phyloP scores from a whole-genome alignment of 2,113 vertebrate species.

The Sturnus vulgaris region DNA sequence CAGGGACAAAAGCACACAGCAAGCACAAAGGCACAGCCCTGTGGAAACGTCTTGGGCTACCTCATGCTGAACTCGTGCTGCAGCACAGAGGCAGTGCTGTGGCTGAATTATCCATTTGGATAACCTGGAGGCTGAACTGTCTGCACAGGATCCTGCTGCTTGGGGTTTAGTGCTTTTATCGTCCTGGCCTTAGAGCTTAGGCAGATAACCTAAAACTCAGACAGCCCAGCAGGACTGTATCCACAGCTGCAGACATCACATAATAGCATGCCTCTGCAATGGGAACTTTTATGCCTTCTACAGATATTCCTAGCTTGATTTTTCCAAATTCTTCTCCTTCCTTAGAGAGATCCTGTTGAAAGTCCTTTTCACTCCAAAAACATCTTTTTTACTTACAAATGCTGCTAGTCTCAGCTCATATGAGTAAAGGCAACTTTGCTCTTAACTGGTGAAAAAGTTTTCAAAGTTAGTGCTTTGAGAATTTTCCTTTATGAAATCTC shows the following conservation, averaged over 20 bases:
- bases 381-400: not conserved
- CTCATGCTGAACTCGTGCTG: fast-evolving
- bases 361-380: not conserved
- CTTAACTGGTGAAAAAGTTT: not conserved
- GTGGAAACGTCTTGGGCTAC: fast-evolving
- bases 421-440: not conserved
- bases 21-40: fast-evolving
- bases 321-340: not conserved
- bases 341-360: not conserved
- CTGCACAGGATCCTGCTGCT: not conserved
- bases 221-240: not conserved
- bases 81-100: not conserved
- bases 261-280: not conserved
- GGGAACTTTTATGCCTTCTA: not conserved
- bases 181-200: fast-evolving
- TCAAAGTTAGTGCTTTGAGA: not conserved
- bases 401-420: not conserved
- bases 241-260: not conserved
- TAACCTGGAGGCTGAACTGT: not conserved
- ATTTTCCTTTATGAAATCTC: not conserved
- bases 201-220: not conserved
- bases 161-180: fast-evolving
- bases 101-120: not conserved
- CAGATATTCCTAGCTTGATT: not conserved
- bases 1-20: not conserved